Base-by-base conservation (phyloP, 2,113 vertebrate genomes). In the Tautogolabrus adspersus region DNA sequence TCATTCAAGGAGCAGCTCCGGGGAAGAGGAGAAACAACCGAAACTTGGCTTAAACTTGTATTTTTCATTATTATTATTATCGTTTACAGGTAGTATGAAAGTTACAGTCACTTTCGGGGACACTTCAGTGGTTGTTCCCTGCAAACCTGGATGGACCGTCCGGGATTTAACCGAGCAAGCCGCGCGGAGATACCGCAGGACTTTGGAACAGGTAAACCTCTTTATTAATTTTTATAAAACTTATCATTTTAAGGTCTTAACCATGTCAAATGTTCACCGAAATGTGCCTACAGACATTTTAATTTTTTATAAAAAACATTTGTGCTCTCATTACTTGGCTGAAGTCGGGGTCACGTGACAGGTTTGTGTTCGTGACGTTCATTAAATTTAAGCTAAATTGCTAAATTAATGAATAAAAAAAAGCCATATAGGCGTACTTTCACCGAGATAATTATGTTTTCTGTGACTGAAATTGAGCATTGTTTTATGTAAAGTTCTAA, bases 101-200 rank as follows among this genome's bases (percentile, higher is more conserved):
- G 97, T 98, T 37, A 97, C 96, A 0, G 97, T 98, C 18, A 96
- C 93, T 61, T 98, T 98, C 80, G 96, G 96, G 67, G 83, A 91
- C 83, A 97, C 95, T 0, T 85, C 93, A 3, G 96, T 97, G 78
- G 96, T 98, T 72, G 96, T 98, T 49, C 97, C 97, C 64, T 98
- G 96, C 79, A 96, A 95, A 85, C 88, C 93, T 51, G 95, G 91
- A 40, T 96, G 95, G 95, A 95, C 92, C 6, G 96, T 98, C 7
- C 87, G 94, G 79, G 96, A 96, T 74, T 87, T 98, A 62, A 90
- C 94, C n/a, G 95, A 96, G 8, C 97, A 97, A 89, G 96, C 96
- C 30, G 95, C 96, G 8, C 94, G 96, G 86, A 94, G 97, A 10
- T 97, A 96, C 93, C 95, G 92, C 58, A 94, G 94, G 87, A 90